phyloP scores from a whole-genome alignment of 2,797 vertebrate species.

The Lacerta viridis region DNA sequence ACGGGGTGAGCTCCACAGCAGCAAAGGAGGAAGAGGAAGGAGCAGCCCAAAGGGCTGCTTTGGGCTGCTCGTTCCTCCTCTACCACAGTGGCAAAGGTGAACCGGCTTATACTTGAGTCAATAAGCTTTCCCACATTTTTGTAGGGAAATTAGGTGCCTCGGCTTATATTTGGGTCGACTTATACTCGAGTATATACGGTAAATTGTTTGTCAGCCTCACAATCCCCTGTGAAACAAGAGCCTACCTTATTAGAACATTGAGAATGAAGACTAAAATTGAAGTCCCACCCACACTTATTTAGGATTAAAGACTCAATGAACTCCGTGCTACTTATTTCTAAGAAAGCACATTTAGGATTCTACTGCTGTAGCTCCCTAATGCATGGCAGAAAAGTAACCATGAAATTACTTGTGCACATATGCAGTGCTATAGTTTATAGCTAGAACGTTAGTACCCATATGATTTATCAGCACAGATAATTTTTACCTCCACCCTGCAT shows the following conservation, averaged over 20 bases:
- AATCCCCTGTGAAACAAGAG: neutral
- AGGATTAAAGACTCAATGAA: neutral
- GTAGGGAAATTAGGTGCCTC: too few species aligned
- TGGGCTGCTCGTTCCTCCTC: too few species aligned
- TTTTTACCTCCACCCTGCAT: conserved; percentile 95
- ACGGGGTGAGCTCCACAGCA: too few species aligned
- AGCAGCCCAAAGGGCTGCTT: too few species aligned
- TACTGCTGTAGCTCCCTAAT: neutral
- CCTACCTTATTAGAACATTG: neutral
- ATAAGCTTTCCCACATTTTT: too few species aligned
- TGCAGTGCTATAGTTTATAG: neutral
- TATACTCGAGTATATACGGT: too few species aligned
- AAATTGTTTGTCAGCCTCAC: neutral
- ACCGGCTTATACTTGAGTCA: too few species aligned
- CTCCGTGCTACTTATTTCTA: neutral
- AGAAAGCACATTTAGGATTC: neutral
- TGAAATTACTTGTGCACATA: neutral
- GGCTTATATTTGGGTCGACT: too few species aligned
- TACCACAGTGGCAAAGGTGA: too few species aligned
- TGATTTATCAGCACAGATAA: neutral
- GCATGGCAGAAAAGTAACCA: neutral
- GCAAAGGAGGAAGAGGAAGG: too few species aligned
- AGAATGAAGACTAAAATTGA: neutral
- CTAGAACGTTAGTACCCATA: neutral
- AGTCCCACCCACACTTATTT: neutral